Evolutionary conservation across 2,113 vertebrate species (phyloP).

Genomic region (Aplodontia rufa): DNA sequence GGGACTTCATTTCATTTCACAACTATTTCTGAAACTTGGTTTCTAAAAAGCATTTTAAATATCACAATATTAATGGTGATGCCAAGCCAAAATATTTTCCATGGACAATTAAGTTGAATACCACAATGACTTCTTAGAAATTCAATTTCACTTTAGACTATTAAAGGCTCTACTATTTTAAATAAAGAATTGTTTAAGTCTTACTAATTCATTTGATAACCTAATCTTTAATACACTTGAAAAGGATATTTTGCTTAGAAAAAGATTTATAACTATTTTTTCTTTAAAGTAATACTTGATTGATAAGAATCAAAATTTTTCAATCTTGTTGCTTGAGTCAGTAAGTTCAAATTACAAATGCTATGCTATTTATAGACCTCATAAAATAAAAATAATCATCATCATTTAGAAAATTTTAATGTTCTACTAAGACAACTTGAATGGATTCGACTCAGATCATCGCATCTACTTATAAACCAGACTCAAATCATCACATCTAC

Average conservation of each 20-base stretch:
- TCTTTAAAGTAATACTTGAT: background rate
- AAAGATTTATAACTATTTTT: slow-evolving; percentile 11
- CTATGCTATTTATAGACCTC: background rate
- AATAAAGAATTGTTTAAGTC: background rate
- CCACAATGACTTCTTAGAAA: background rate
- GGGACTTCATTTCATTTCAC: background rate
- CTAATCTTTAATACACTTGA: background rate
- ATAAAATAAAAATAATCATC: background rate
- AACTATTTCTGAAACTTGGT: background rate
- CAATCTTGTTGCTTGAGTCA: background rate
- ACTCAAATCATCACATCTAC: background rate
- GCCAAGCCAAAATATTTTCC: background rate
- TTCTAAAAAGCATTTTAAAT: slow-evolving; percentile 1
- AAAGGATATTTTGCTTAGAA: background rate
- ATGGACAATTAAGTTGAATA: background rate
- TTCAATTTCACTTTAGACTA: background rate
- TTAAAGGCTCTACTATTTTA: background rate
- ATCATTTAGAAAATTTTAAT: background rate
- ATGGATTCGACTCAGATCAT: background rate
- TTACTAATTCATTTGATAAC: background rate
- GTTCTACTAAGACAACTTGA: background rate
- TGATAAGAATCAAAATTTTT: background rate
- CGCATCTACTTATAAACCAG: no score
- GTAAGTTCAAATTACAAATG: background rate
- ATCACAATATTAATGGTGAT: background rate